A percentile compares a stretch with the other conserved stretches of the same genome.
Conservation (phyloP, 2,797 vertebrate species). For the Acanthurus lineatus region DNA sequence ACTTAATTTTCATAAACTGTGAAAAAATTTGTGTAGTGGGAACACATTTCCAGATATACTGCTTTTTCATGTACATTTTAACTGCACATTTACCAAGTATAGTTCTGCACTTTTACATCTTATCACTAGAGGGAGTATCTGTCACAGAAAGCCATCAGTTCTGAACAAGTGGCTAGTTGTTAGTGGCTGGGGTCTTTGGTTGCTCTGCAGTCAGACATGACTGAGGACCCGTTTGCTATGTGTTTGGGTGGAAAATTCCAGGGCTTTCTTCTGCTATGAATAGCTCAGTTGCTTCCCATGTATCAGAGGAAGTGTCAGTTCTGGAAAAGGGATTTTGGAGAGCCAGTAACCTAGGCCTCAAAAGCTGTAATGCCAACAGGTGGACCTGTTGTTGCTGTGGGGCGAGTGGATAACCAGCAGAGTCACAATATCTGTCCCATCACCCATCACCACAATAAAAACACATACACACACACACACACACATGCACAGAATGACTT, state of each 20-base stretch:
- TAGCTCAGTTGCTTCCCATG: conserved; percentile 53
- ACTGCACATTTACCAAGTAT: no score
- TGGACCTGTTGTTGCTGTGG: conserved; percentile 54
- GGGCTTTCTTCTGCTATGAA: conserved; percentile 68
- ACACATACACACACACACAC: conserved; percentile 28
- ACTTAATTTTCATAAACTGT: neutral
- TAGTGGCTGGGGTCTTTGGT: conserved; percentile 23
- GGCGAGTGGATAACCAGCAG: conserved; percentile 39
- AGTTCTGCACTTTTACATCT: conserved; percentile 6
- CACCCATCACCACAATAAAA: conserved; percentile 33
- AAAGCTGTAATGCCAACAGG: conserved; percentile 57
- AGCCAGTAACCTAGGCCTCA: conserved; percentile 40
- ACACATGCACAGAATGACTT: conserved; percentile 11
- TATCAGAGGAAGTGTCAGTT: conserved; percentile 31
- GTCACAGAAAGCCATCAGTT: conserved; percentile 14
- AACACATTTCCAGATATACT: neutral
- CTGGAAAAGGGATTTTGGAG: conserved; percentile 66
- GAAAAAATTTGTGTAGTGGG: neutral
- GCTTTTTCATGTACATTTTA: neutral
- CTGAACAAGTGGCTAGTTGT: conserved; percentile 46
- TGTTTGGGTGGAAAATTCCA: conserved; percentile 71
- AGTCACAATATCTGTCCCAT: conserved; percentile 25
- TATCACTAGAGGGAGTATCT: conserved; percentile 67
- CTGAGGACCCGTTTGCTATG: conserved; percentile 41
- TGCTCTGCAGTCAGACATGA: conserved; percentile 45